Base-by-base conservation (phyloP, 2,888 invertebrate genomes). In the Dioctria rufipes region DNA sequence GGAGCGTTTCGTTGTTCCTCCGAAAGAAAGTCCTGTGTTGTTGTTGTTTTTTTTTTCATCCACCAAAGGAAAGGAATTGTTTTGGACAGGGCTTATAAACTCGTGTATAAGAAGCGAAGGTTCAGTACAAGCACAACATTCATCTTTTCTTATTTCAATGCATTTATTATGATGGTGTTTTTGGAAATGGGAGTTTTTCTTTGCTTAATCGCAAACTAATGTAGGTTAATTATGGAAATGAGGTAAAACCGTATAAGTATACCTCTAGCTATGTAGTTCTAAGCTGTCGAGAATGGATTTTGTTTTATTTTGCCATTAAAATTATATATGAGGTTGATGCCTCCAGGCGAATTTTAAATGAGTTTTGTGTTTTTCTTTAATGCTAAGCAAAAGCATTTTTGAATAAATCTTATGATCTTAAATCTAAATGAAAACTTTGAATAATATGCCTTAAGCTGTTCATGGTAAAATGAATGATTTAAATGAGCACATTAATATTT, bases 1-100 rank as follows among this genome's bases (percentile, higher is more conserved):
- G 49, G 67, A 75, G 77, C 77, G 65, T 80, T 77, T 80, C 67
- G 67, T 80, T 67, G 80, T 77, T 77, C 43, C 66, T 77, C 69
- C 51, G 25, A 37, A 51, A n/a, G n/a, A n/a, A n/a, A n/a, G n/a
- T n/a, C n/a, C n/a, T n/a, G n/a, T n/a, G n/a, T n/a, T n/a, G 69
- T 40, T 69, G 69, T 51, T 11, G 8, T 37, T 25, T 69, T 67
- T 69, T 69, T 69, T n/a, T n/a, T n/a, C n/a, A n/a, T n/a, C n/a
- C n/a, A 39, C 69, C n/a, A 11, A 11, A 11, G 11, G 11, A 3
- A 8, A 54, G 5, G 6, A 49, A 51, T 49, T 69, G 39, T 49
- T 46, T 49, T 51, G 69, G 51, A 69, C 54, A 54, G 4, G 54
- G 11, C n/a, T n/a, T n/a, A n/a, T n/a, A n/a, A n/a, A n/a, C n/a